Base-by-base conservation (phyloP, 1,140 invertebrate species). In the Saccostrea cuccullata region DNA sequence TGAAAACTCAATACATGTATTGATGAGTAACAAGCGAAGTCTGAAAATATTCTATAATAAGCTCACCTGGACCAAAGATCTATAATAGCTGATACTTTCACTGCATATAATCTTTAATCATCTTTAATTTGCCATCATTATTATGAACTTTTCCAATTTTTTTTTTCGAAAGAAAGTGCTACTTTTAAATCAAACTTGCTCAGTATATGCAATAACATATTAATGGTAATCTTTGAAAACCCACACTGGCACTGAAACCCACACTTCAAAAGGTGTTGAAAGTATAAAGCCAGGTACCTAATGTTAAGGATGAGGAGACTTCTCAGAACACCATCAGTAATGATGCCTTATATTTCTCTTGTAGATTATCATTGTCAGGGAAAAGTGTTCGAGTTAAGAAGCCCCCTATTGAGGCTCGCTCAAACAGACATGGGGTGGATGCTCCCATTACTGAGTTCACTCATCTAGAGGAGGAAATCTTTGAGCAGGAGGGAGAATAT, bases 401-500 rank as follows among this genome's bases (percentile, higher is more conserved):
- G 36, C 89, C 90, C 0, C 93, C 92, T 1, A 55, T 91, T 3
- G 93, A 93, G 36, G 90, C 89, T 1, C 55, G 90, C n/a, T 89
- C 92, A 20, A 89, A 89, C 26, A 86, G 82, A 58, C 55, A 83
- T 20, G 85, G 77, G 17, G 84, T 87, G 77, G 86, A 86, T 82
- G 70, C 82, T 36, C 55, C 86, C 13, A 82, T 87, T 56, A 91
- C 90, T 23, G 90, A 92, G 87, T 92, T 90, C 70, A 86, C 89
- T 82, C 92, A 91, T 64, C 86, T 94, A 30, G 91, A 92, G 73
- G 93, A 94, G 87, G 93, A 94, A 86, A 89, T 94, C 55, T 91
- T 93, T 86, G 92, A 89, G 20, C 89, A 92, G 36, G 93, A 94
- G 84, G 93, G 93, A 8, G 89, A 92, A 58, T 94, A 93, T 88